Conservation (phyloP, 64 coral and sea anemone genomes). For the Montipora capricornis region DNA sequence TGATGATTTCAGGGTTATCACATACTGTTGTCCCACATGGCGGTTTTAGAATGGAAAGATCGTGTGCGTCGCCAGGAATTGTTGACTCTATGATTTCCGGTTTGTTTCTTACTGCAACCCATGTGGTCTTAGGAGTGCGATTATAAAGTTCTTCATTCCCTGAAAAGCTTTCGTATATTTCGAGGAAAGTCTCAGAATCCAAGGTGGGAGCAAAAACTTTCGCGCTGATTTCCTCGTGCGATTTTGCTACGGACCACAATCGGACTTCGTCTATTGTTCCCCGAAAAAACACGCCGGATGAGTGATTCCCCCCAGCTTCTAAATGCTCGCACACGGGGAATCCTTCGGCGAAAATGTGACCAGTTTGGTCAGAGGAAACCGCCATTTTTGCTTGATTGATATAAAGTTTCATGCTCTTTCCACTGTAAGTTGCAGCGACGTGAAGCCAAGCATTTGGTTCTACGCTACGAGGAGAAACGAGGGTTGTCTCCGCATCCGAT, state of each 20-base stretch:
- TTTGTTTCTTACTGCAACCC: constrained; percentile 30
- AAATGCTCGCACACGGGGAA: constrained; percentile 79
- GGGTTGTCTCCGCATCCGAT: constrained; percentile 67
- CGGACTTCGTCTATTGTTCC: constrained; percentile 87
- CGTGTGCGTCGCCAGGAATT: constrained; percentile 88
- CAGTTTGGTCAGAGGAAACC: constrained; percentile 83
- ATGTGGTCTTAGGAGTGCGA: constrained; percentile 42
- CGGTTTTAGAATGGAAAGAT: constrained; percentile 83
- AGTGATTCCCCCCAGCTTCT: constrained; percentile 83
- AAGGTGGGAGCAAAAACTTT: constrained; percentile 58
- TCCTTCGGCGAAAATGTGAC: constrained; percentile 81
- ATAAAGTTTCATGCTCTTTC: constrained; percentile 89
- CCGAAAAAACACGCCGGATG: constrained; percentile 71
- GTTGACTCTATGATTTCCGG: constrained; percentile 83
- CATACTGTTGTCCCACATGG: constrained; percentile 95
- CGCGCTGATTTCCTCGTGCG: constrained; percentile 79
- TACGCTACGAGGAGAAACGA: constrained; percentile 78
- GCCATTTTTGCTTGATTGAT: constrained; percentile 97
- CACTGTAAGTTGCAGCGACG: constrained; percentile 91
- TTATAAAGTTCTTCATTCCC: background rate
- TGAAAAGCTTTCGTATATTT: constrained; percentile 80
- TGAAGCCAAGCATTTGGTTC: constrained; percentile 89
- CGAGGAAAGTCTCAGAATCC: background rate
- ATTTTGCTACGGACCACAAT: constrained; percentile 86
- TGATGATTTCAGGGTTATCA: constrained; percentile 95